phyloP scores from a whole-genome alignment of 2,113 vertebrate species.

The Apodemus sylvaticus region DNA sequence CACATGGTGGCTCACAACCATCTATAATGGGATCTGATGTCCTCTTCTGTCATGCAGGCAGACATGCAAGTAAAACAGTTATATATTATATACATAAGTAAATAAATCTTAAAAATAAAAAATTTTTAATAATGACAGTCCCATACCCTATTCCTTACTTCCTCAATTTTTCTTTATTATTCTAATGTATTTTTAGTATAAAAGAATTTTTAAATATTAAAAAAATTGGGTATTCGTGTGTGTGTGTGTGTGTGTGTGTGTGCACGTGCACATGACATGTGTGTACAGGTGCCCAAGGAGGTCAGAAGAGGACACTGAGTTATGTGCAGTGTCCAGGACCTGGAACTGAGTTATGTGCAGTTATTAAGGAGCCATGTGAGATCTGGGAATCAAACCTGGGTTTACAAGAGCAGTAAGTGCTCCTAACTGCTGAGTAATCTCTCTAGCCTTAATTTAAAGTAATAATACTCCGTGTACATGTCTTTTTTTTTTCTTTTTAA shows the following conservation, averaged over 20 bases:
- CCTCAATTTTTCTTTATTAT: constrained; percentile 1
- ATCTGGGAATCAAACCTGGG: not conserved
- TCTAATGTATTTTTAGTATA: not conserved
- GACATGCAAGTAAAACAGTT: too few relatives aligned
- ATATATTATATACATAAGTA: too few relatives aligned
- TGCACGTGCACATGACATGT: too few relatives aligned
- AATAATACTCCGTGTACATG: not conserved
- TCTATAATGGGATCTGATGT: too few relatives aligned
- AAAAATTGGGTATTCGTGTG: not conserved
- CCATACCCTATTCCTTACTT: not conserved
- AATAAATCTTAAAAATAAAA: too few relatives aligned
- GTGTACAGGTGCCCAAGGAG: not conserved
- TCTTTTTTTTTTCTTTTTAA: too few relatives aligned
- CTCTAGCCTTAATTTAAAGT: not conserved
- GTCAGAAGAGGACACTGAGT: not conserved
- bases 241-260: not conserved
- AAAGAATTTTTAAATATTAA: constrained; percentile 19
- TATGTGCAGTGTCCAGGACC: too few relatives aligned
- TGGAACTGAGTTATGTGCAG: not conserved
- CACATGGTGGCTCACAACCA: too few relatives aligned
- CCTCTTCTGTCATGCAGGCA: too few relatives aligned
- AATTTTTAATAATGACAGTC: not conserved
- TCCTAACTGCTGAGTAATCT: not conserved
- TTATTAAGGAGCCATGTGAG: not conserved
- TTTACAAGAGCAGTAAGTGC: not conserved